Evolutionary conservation across 2,113 vertebrate genomes (phyloP).

Genomic region (Oncorhynchus gorbuscha): DNA sequence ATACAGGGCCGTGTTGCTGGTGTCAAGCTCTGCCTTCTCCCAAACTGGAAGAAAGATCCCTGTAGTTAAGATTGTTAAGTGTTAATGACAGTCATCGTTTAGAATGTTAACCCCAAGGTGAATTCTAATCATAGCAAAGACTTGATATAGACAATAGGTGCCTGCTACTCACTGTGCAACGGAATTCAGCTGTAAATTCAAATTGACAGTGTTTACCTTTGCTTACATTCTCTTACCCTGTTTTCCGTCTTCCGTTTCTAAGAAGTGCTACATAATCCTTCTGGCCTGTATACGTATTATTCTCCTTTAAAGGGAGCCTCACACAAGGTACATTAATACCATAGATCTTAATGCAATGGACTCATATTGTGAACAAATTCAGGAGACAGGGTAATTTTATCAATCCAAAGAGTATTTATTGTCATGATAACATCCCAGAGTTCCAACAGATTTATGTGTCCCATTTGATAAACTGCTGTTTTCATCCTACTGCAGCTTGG

Average conservation of each 20-base stretch:
- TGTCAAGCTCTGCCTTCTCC: slow-evolving; percentile 4
- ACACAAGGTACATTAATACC: neutral
- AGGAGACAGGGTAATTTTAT: neutral
- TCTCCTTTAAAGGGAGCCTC: neutral
- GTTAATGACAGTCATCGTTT: neutral
- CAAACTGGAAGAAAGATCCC: neutral
- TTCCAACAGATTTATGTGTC: slow-evolving; percentile 12
- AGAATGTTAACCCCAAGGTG: neutral
- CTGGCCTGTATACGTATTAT: neutral
- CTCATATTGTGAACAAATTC: neutral
- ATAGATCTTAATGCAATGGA: neutral
- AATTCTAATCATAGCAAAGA: neutral
- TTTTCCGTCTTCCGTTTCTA: neutral
- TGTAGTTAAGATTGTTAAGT: neutral
- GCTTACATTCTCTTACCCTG: neutral
- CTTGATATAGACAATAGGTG: neutral
- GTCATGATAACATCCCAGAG: slow-evolving; percentile 28
- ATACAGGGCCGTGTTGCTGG: slow-evolving; percentile 5
- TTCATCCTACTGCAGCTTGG: neutral
- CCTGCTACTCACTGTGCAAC: neutral
- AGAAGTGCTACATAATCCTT: neutral
- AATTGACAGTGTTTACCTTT: neutral
- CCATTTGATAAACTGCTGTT: slow-evolving; percentile 11
- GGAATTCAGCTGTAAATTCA: neutral
- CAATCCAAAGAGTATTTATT: slow-evolving; percentile 29